Conservation (phyloP, 2,888 invertebrate species). For the Epirrhoe tristata region DNA sequence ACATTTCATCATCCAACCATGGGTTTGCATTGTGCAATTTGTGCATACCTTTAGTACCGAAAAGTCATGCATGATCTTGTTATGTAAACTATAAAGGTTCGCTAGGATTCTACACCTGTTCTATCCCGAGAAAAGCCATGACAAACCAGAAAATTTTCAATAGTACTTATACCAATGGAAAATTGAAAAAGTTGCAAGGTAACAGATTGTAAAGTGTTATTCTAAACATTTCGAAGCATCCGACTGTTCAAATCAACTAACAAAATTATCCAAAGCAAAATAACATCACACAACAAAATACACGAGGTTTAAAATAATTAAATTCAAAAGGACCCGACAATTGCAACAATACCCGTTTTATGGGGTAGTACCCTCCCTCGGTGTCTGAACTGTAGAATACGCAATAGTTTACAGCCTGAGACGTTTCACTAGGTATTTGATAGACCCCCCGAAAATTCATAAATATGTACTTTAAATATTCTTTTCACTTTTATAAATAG, state of each 20-base stretch:
- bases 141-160: too few species aligned
- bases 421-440: constrained; percentile 7
- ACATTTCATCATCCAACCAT: too few species aligned
- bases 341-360: constrained; percentile 46
- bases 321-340: constrained; percentile 44
- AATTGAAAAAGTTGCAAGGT: too few species aligned
- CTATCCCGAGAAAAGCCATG: too few species aligned
- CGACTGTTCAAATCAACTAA: constrained; percentile 12
- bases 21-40: too few species aligned
- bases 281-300: constrained; percentile 29
- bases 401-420: neutral
- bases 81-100: too few species aligned
- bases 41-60: too few species aligned
- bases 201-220: neutral
- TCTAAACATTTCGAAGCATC: neutral
- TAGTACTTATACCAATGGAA: too few species aligned
- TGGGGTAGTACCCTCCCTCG: constrained; percentile 38
- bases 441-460: neutral
- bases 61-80: too few species aligned
- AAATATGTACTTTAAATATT: too few species aligned
- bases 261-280: constrained; percentile 27
- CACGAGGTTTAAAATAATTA: constrained; percentile 35
- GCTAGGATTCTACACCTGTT: too few species aligned
- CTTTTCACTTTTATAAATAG: too few species aligned
- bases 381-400: constrained; percentile 7